Evolutionary conservation across 30 jellyfish, hydroid and myxozoan species (phyloP), one percentile per base, ranked within the genome.

Genomic region (Cassiopea xamachana): DNA sequence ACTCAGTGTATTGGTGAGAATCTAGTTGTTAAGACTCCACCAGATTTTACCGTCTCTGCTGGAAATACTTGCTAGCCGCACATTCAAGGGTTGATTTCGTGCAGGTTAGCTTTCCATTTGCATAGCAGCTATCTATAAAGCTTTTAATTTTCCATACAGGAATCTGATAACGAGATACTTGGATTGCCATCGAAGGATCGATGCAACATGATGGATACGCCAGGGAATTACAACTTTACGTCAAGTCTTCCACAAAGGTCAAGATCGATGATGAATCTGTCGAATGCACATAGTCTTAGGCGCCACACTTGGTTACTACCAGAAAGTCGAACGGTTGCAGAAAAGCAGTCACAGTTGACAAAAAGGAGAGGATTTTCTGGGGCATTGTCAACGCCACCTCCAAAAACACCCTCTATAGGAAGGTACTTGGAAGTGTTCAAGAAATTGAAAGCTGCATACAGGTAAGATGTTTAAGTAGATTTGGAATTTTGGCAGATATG

Each of bases 281-380:
- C 90, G 13, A 46, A 86, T 9, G 3, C 92, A 10, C 91, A 75
- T 78, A 71, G 27, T 47, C 60, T 27, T 69, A 92, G 82, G 81
- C 82, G 90, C 45, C 90, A 79, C 60, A 16, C 92, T 16, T 87
- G 96, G 98, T 61, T 92, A 17, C 77, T 92, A 16, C 98, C 98
- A 18, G 98, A 92, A 71, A 88, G 98, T 69, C 96, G 92, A 51
- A 92, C 98, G 5, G 98, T 92, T 8, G 70, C 93, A 60, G 98
- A 92, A 64, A 92, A 83, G 45, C 96, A 92, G 82, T 44, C 79
- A 7, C 98, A 92, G 59, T 79, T 92, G 69, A 87, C 92, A 1
- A 83, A 77, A 60, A 60, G 97, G 72, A 90, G 77, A 68, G 69
- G 89, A 17, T 50, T 90, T 1, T 84, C 97, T 14, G 89, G 97